phyloP scores from a whole-genome alignment of 1,140 invertebrate species.

The Pseudoatta argentina region DNA sequence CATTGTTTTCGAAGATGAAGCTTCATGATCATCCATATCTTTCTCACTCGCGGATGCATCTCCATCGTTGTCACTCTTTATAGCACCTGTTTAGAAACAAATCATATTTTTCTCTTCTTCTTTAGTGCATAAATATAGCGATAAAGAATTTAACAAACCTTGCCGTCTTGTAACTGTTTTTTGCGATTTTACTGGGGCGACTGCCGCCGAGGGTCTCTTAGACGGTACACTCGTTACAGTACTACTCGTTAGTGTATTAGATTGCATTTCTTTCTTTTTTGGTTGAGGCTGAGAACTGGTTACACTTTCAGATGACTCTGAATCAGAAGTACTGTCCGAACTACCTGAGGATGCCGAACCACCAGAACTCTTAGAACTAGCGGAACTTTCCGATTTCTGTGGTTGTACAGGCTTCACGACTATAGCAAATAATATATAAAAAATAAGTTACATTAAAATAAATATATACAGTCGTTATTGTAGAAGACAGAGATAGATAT shows the following conservation, averaged over 20 bases:
- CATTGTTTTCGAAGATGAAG: slow-evolving; percentile 73
- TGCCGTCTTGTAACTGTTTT: slow-evolving; percentile 82
- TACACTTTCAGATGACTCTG: slow-evolving; percentile 85
- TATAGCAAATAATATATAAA: slow-evolving; percentile 41
- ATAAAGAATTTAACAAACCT: slow-evolving; percentile 74
- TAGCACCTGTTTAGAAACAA: slow-evolving; percentile 62
- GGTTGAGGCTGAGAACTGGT: slow-evolving; percentile 80
- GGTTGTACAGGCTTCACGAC: slow-evolving; percentile 72
- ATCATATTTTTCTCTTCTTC: slow-evolving; percentile 6
- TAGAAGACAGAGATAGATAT: not conserved
- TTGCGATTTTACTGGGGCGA: slow-evolving; percentile 84
- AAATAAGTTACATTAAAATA: not conserved
- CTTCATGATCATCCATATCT: slow-evolving; percentile 79
- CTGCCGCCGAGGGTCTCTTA: slow-evolving; percentile 84
- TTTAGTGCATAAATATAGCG: not conserved
- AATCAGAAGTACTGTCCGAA: slow-evolving; percentile 85
- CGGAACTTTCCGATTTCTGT: slow-evolving; percentile 84
- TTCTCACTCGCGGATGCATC: slow-evolving; percentile 83
- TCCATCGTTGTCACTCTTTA: slow-evolving; percentile 84
- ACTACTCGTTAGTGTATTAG: slow-evolving; percentile 71
- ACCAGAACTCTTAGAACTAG: slow-evolving; percentile 84
- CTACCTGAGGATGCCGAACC: slow-evolving; percentile 84
- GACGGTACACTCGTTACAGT: slow-evolving; percentile 77
- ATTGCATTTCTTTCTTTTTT: slow-evolving; percentile 83
- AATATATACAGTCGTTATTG: not conserved